These are phyloP conservation scores for Gymnarchus niloticus DNA, from an alignment of 2,113 vertebrate species.

Conservation along the genomic window DNA sequence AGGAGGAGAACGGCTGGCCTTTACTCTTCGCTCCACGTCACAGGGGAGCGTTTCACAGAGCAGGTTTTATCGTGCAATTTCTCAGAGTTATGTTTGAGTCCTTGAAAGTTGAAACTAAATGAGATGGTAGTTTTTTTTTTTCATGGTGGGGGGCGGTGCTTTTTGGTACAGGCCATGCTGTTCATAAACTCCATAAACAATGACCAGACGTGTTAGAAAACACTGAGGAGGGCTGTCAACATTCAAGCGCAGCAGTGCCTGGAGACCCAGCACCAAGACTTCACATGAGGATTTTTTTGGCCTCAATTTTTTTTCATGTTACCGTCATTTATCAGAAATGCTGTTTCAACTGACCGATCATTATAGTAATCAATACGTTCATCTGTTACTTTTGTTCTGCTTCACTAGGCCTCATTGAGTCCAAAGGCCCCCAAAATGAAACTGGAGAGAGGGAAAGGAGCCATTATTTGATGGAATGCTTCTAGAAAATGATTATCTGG, in stretches of 20 bases:
- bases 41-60: background rate
- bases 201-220: background rate
- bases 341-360: conserved; percentile 59
- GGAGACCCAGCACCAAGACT: conserved; percentile 29
- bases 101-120: background rate
- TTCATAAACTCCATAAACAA: background rate
- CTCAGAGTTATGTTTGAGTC: background rate
- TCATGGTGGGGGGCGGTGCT: no score
- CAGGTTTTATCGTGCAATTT: background rate
- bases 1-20: background rate
- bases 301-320: conserved; percentile 37
- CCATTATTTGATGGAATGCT: conserved; percentile 22
- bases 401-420: conserved; percentile 52
- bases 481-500: conserved; percentile 43
- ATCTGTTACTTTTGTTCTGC: conserved; percentile 63
- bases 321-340: conserved; percentile 53
- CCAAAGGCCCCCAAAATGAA: conserved; percentile 48
- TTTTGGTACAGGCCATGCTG: background rate
- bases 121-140: background rate
- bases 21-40: background rate
- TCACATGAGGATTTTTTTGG: conserved; percentile 28
- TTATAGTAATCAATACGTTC: conserved; percentile 73
- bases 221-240: background rate
- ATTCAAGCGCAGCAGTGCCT: background rate
- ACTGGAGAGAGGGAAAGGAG: conserved; percentile 40